A percentile compares a stretch with the other conserved stretches of the same genome.
Conservation (phyloP, 2,113 vertebrate species). For the Pomatorhinus ruficollis region DNA sequence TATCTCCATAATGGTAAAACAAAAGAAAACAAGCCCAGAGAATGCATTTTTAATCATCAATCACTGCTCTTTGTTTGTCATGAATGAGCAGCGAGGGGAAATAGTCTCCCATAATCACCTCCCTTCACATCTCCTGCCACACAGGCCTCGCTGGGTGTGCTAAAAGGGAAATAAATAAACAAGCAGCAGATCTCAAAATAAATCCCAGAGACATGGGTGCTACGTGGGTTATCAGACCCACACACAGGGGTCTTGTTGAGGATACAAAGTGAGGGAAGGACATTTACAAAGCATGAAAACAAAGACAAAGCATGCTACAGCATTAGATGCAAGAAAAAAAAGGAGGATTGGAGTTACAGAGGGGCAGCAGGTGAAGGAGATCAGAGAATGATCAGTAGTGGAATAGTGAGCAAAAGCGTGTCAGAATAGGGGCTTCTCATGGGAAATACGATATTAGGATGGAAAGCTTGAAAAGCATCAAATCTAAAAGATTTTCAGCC, state of each 20-base stretch:
- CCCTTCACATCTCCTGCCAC: conserved; percentile 77
- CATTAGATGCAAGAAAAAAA: background rate
- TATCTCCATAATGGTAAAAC: conserved; percentile 87
- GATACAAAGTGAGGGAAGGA: background rate
- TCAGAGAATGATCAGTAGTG: background rate
- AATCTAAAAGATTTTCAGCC: background rate
- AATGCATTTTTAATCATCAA: conserved; percentile 89
- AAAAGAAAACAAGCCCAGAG: conserved; percentile 85
- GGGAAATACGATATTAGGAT: background rate
- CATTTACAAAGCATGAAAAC: conserved; percentile 3
- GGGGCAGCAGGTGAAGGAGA: background rate
- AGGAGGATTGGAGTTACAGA: background rate
- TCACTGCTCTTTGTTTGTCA: conserved; percentile 87
- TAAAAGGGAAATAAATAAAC: conserved; percentile 82
- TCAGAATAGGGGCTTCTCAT: background rate
- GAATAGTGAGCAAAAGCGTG: background rate
- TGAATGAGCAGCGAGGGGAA: conserved; percentile 82
- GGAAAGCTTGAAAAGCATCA: background rate
- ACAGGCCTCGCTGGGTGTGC: conserved; percentile 69
- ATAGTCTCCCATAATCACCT: conserved; percentile 83
- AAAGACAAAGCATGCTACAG: background rate
- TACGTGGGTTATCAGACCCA: conserved; percentile 72
- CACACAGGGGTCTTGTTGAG: conserved; percentile 1
- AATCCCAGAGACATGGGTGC: conserved; percentile 72
- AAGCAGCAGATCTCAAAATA: conserved; percentile 75